Evolutionary conservation across 1,140 invertebrate genomes (phyloP), one percentile per base, ranked within the genome.

Genomic region (Pseudomyrmex flavicornis): DNA sequence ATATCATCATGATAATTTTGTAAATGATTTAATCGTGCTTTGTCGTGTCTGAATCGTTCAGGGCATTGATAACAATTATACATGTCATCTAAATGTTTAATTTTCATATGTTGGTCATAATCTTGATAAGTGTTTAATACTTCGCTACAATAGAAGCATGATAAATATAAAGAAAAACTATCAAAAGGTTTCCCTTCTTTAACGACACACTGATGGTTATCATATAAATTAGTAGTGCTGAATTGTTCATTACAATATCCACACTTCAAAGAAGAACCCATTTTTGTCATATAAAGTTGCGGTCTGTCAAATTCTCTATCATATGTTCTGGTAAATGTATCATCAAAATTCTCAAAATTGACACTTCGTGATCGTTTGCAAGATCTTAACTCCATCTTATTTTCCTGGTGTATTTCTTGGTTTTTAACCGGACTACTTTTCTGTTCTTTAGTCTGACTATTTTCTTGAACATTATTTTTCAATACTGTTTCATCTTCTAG

Each of bases 41-140:
- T 50, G 0, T 35, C 9, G 15, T 66, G 90, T 2, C 62, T 10
- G 63, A 92, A 93, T 10, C 89, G 83, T 63, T 89, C 59, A 10
- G n/a, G 2, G 58, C 93, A 93, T 2, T 89, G 46, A 15, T 87
- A 91, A 66, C 93, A 93, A 63, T 90, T 77, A 66, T 83, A 91
- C 0, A 86, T 77, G 1, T 72, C 3, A 26, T 91, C 75, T 46
- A 65, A 86, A 68, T 93, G 93, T 15, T 86, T 2, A 0, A 1
- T 59, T 35, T 61, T 91, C 2, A 90, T 84, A 12, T 93, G 93
- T 0, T 79, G 20, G 26, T 93, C 92, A 61, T 93, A 93, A 54
- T 75, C 35, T 83, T 83, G 48, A 63, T 68, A 74, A 54, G 13
- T 22, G 52, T 69, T 26, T 77, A 72, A 9, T 65, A 68, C 1